These are phyloP conservation scores for Tenebrosternarchus preto DNA, from an alignment of 2,113 vertebrate species.

Conservation along the genomic window DNA sequence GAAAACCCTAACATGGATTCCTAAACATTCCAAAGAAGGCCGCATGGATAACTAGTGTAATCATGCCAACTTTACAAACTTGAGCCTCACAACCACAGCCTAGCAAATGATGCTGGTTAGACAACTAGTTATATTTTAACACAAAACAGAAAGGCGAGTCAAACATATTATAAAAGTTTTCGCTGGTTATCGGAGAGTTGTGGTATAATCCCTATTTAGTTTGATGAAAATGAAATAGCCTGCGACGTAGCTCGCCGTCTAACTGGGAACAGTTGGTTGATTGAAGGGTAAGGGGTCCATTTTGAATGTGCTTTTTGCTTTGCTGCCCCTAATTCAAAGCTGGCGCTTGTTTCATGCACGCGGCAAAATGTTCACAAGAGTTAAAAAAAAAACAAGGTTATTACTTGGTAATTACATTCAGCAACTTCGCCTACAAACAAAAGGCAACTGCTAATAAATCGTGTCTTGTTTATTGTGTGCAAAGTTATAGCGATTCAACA, in stretches of 20 bases:
- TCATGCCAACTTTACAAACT: background rate
- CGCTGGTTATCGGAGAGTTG: too few species aligned
- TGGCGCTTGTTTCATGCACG: constrained; percentile 21
- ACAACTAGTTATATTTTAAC: background rate
- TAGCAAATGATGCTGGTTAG: background rate
- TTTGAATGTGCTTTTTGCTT: constrained; percentile 27
- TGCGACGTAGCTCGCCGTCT: background rate
- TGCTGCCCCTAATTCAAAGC: background rate
- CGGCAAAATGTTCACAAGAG: background rate
- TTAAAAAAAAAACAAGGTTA: background rate
- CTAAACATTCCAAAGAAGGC: constrained; percentile 39
- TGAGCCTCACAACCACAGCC: background rate
- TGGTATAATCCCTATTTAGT: background rate
- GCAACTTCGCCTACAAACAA: background rate
- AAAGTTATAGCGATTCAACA: constrained; percentile 45
- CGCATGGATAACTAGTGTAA: background rate
- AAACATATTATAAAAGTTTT: background rate
- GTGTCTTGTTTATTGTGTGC: background rate
- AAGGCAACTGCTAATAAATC: background rate
- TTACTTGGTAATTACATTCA: background rate
- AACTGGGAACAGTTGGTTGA: background rate
- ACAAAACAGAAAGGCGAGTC: background rate
- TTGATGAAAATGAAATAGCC: background rate
- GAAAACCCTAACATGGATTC: constrained; percentile 44
- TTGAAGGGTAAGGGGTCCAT: constrained; percentile 15